Conservation (phyloP, 2,113 vertebrate species). For the Candoia aspera region DNA sequence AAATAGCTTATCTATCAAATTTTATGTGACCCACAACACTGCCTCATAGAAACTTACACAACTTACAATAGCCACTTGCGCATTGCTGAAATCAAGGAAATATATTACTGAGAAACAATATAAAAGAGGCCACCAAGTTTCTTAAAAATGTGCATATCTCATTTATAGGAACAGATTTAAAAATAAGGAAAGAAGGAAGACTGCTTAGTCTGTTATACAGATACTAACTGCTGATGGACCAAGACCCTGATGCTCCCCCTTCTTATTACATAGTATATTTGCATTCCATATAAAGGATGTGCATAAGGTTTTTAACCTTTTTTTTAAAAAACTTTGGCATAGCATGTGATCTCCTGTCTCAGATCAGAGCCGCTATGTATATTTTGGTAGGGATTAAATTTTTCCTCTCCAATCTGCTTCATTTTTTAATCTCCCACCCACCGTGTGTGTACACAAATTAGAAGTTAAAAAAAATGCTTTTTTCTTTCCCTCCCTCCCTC, state of each 20-base stretch:
- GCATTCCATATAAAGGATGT: not conserved
- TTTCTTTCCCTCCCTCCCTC: not conserved
- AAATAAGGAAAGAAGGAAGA: not conserved
- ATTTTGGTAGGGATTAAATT: not conserved
- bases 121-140: not conserved
- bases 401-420: not conserved
- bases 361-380: not conserved
- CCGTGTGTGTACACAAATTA: not conserved
- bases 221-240: not conserved
- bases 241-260: not conserved
- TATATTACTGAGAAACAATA: not conserved
- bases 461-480: not conserved
- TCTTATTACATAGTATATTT: not conserved
- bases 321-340: not conserved
- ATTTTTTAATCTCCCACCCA: not conserved
- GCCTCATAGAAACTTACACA: not conserved
- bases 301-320: not conserved
- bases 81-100: not conserved
- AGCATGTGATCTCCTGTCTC: not conserved
- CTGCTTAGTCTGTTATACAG: not conserved
- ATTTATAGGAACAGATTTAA: not conserved
- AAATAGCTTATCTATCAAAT: conserved; percentile 63
- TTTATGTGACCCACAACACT: conserved; percentile 36
- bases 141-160: not conserved
- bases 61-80: not conserved